Evolutionary conservation across 1,140 invertebrate species (phyloP), one percentile per base, ranked within the genome.

Genomic region (Aricia agestis): DNA sequence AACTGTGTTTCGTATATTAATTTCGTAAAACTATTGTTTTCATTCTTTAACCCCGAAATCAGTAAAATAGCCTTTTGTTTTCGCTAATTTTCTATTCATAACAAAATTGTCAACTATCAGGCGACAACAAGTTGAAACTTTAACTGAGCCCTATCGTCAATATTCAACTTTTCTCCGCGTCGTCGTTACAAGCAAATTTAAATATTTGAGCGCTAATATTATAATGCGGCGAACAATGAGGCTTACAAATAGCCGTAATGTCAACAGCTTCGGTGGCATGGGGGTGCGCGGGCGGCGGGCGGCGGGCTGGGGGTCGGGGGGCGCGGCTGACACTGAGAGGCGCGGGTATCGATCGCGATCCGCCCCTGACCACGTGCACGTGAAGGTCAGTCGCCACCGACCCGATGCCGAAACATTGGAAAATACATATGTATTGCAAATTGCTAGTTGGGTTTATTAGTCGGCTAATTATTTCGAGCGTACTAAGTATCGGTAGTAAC

Each of bases 261-360:
- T 75, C 74, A 75, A 75, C 74, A 75, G 69, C 68, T 70, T 72
- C 69, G 65, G 52, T 19, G 59, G 36, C 61, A 25, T 58, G 67
- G 31, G 18, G 66, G 32, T 68, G 19, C 42, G 69, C 58, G 59
- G 66, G 41, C 18, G 67, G 31, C 69, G 58, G 66, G 58, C 69
- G 66, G 31, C 69, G 58, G 66, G 58, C 69, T 3, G 66, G 73
- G 69, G 69, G 68, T 19, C 9, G 6, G 36, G 36, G 36, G 52
- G 57, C 57, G 58, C 59, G 68, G 58, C 68, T 72, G 67, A 45
- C 59, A 74, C 67, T 57, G 70, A 72, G 73, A 72, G 67, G 65
- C 65, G 73, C 65, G 70, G 73, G 67, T 73, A 74, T 74, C 68
- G 73, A 74, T 74, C 73, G 68, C 68, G 18, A 25, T 42, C 45